Percentiles rank a stretch among this genome's conserved stretches.
Evolutionary conservation across 2,113 vertebrate genomes (phyloP).

Genomic region (Sminthopsis crassicaudata): DNA sequence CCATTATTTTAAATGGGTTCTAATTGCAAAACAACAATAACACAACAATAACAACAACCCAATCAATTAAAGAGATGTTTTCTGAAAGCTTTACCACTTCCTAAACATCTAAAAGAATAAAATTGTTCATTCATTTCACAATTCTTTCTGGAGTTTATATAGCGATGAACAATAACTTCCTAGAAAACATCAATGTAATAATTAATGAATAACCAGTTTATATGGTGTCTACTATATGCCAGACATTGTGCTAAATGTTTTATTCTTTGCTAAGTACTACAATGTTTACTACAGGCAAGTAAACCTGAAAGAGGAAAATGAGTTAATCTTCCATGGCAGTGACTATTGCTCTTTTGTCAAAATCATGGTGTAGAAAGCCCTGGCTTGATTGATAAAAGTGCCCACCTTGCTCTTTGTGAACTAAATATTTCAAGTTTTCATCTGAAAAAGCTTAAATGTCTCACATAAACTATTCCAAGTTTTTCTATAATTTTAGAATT

Average conservation of each 20-base stretch:
- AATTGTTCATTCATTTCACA: not conserved
- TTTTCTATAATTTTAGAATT: not conserved
- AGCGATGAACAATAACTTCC: not conserved
- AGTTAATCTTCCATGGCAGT: not conserved
- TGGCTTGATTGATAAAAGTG: not conserved
- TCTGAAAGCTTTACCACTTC: not conserved
- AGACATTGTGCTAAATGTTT: not conserved
- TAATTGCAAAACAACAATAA: not conserved
- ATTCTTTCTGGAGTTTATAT: slow-evolving; percentile 6
- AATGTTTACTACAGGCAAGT: not conserved
- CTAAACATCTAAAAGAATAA: not conserved
- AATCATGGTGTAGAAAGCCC: not conserved
- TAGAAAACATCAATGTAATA: slow-evolving; percentile 8
- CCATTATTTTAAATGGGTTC: not conserved
- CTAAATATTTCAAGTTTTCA: not conserved
- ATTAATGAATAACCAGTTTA: not conserved
- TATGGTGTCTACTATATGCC: not conserved
- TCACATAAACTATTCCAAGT: not conserved
- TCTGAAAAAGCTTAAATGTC: not conserved
- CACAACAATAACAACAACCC: not conserved
- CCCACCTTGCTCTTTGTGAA: not conserved
- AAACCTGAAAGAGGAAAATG: not conserved
- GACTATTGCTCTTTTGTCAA: not conserved
- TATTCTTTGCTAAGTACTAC: not conserved
- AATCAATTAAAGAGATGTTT: not conserved